Conservation (phyloP, 2,113 vertebrate genomes). For the Calonectris borealis region DNA sequence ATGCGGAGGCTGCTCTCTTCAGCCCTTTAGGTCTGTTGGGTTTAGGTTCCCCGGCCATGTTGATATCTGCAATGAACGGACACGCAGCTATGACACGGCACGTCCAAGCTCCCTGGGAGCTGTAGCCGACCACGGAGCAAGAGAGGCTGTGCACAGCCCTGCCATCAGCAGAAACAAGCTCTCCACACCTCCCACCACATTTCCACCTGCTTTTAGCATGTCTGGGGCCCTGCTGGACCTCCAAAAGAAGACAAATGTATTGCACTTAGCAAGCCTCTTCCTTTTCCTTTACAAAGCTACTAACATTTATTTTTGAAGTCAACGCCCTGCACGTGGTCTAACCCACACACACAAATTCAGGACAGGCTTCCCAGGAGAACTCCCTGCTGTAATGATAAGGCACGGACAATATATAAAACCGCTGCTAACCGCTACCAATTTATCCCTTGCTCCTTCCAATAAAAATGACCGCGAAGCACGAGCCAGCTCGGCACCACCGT, state of each 20-base stretch:
- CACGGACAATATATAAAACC: neutral
- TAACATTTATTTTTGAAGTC: neutral
- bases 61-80: conserved; percentile 83
- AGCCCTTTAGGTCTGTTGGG: conserved; percentile 87
- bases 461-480: neutral
- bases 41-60: conserved; percentile 95
- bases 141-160: neutral
- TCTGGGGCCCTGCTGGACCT: neutral
- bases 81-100: neutral
- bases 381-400: accelerated
- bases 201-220: accelerated
- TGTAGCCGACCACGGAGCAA: accelerated
- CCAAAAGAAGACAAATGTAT: neutral
- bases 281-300: neutral
- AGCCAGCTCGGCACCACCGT: neutral
- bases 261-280: neutral
- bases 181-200: neutral
- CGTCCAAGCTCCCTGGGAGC: accelerated
- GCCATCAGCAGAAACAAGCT: neutral
- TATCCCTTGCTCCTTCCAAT: neutral
- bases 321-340: accelerated
- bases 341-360: neutral
- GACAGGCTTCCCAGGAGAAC: neutral
- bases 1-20: conserved; percentile 86
- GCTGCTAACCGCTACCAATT: neutral